Conservation (phyloP, 2,888 invertebrate species). For the Sussaba pulchella region DNA sequence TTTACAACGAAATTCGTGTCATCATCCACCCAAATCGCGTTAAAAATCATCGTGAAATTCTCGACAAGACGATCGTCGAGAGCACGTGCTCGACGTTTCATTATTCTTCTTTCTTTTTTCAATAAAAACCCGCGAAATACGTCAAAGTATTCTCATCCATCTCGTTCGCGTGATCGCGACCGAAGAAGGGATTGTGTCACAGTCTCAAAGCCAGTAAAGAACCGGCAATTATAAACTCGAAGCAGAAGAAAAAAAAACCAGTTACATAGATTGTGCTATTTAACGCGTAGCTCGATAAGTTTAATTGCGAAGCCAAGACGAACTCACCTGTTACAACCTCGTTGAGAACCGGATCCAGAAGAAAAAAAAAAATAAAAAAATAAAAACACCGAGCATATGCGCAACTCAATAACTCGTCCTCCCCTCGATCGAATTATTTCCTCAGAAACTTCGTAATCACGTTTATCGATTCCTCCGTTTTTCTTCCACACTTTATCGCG, state of each 20-base stretch:
- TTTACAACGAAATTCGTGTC: too few relatives aligned
- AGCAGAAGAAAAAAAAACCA: constrained; percentile 14
- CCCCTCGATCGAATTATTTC: neutral
- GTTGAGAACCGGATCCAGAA: neutral
- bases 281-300: too few relatives aligned
- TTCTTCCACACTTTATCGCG: too few relatives aligned
- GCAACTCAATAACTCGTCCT: too few relatives aligned
- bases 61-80: neutral
- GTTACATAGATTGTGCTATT: too few relatives aligned
- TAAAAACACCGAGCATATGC: neutral
- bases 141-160: neutral
- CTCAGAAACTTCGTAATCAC: neutral
- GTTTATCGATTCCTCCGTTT: neutral
- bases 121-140: constrained; percentile 4
- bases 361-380: constrained; percentile 8
- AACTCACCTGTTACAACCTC: constrained; percentile 52
- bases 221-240: too few relatives aligned
- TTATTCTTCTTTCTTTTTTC: neutral
- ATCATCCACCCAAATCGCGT: too few relatives aligned
- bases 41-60: neutral
- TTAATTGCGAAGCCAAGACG: neutral
- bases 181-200: neutral
- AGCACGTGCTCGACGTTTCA: constrained; percentile 15
- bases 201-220: too few relatives aligned
- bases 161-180: constrained; percentile 14